Conservation (phyloP, 2,888 invertebrate genomes). For the Orthonychiurus folsomi region DNA sequence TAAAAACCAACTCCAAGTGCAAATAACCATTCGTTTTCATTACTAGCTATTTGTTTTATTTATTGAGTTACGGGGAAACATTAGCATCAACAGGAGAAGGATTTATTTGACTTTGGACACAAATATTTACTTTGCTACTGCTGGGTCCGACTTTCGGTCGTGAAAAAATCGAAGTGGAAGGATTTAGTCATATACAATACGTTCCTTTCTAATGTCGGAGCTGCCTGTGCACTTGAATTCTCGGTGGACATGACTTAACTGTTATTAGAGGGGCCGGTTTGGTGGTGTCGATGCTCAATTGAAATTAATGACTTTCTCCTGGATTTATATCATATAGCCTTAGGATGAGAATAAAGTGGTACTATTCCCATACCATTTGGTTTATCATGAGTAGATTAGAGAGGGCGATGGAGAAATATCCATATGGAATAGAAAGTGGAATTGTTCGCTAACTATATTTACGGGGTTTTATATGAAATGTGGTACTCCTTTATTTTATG, state of each 20-base stretch:
- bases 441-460: no score
- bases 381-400: background rate
- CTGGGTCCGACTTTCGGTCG: background rate
- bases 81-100: slow-evolving; percentile 1
- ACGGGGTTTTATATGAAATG: no score
- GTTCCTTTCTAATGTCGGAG: no score
- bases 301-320: background rate
- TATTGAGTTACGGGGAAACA: slow-evolving; percentile 5
- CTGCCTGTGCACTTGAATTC: background rate
- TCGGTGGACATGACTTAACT: background rate
- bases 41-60: slow-evolving; percentile 14
- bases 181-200: no score
- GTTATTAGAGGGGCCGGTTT: background rate
- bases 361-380: no score
- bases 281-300: background rate
- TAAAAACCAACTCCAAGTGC: slow-evolving; percentile 1
- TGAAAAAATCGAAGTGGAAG: slow-evolving; percentile 3
- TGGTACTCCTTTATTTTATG: background rate
- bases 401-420: no score
- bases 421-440: no score
- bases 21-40: slow-evolving; percentile 13
- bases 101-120: background rate
- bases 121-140: background rate
- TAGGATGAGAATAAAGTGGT: no score
- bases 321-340: background rate